phyloP scores from a whole-genome alignment of 2,797 vertebrate species.

The Rhabdomys pumilio region DNA sequence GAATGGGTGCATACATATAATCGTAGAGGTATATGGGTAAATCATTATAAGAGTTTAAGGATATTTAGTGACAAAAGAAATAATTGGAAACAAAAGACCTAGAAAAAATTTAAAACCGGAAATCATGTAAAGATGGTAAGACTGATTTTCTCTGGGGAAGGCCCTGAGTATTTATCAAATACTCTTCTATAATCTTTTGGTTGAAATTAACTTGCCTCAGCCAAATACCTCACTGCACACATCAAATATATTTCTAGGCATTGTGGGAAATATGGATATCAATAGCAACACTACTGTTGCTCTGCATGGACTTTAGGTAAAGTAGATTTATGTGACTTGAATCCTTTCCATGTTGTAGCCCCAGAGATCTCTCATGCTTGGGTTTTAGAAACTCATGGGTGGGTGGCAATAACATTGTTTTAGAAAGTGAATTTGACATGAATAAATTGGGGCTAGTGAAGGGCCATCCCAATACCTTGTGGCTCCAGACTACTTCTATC shows the following conservation, averaged over 20 bases:
- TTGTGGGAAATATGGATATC: no score
- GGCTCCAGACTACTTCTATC: background rate
- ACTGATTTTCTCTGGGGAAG: background rate
- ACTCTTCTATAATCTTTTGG: background rate
- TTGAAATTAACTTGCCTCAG: background rate
- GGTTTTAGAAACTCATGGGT: background rate
- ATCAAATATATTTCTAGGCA: background rate
- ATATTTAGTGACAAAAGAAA: conserved; percentile 3
- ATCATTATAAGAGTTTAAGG: conserved; percentile 2
- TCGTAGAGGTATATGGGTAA: background rate
- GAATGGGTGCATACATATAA: background rate
- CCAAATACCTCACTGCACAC: background rate
- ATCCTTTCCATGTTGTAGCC: background rate
- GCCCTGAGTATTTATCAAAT: background rate
- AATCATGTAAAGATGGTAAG: background rate
- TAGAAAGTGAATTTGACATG: background rate
- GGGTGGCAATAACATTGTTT: background rate
- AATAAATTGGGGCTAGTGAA: background rate
- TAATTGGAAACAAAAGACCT: background rate
- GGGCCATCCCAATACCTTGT: background rate
- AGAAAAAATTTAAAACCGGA: background rate
- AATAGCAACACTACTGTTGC: background rate
- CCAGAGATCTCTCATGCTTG: background rate
- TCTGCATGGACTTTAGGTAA: background rate
- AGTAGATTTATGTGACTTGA: background rate